Base-by-base conservation (phyloP, 1,140 invertebrate genomes). In the Galendromus occidentalis region DNA sequence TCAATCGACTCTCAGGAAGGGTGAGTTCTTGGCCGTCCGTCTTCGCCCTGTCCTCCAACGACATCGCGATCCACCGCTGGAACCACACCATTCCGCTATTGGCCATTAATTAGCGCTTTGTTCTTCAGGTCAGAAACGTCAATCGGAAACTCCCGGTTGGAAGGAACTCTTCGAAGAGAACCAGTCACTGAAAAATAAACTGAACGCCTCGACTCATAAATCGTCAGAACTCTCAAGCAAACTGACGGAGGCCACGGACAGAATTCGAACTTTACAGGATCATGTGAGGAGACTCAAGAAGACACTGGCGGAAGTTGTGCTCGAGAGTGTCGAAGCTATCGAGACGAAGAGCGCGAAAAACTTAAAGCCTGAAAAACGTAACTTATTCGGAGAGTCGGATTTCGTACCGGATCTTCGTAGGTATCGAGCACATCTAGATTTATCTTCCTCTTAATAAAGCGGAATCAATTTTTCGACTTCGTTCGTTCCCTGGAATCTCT, bases 261-360 rank as follows among this genome's bases (percentile, higher is more conserved):
- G 51, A 59, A 25, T 59, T 17, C 51, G 51, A 4, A 59, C 25
- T 5, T 22, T 59, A 9, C 25, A 59, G 33, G 51, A 59, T 14
- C 51, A 59, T 25, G 51, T 59, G 14, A 33, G 25, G 2, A 59
- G 51, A 25, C 51, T 59, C 51, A 59, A 59, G 51, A 59, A 59
- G 22, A 59, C 51, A 14, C 20, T 59, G 17, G 51, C 51, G 25
- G 51, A 59, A 22, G 51, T 59, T 2, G 51, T 59, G 14, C 25
- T 59, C 25, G 51, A 59, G 51, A 59, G 51, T 22, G 51, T 59
- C 22, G 51, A 59, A 33, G 22, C 33, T 59, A 59, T 25, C 14
- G 22, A n/a, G 22, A 2, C 22, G 51, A 17, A 59, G 9, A 17
- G 14, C 14, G 22, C 12, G 9, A 20, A 25, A 59, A 59, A 59